These are phyloP conservation scores for Ianthella basta DNA, from an alignment of 37 sponge, comb jelly and placozoan species.

Conservation along the genomic window DNA sequence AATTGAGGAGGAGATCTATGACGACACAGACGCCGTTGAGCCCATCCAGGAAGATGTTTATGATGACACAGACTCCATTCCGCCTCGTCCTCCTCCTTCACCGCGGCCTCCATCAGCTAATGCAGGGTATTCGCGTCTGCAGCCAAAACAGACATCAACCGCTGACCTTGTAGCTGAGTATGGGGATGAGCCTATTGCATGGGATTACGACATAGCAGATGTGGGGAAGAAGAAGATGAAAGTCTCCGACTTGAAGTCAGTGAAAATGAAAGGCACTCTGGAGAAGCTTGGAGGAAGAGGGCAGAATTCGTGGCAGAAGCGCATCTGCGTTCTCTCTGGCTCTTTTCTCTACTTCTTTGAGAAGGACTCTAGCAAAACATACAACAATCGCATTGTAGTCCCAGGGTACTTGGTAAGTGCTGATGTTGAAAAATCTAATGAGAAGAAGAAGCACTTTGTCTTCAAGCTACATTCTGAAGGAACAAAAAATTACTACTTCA, in stretches of 20 bases:
- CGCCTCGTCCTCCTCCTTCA: neutral
- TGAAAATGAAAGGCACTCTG: slow-evolving; percentile 63
- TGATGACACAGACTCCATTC: slow-evolving; percentile 50
- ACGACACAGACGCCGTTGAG: slow-evolving; percentile 14
- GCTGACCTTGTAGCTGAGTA: neutral
- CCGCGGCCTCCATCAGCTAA: slow-evolving; percentile 18
- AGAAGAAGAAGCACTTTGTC: slow-evolving; percentile 77
- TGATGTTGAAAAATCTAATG: slow-evolving; percentile 49
- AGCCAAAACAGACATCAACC: neutral
- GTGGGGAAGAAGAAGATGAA: slow-evolving; percentile 42
- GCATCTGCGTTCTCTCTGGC: slow-evolving; percentile 75
- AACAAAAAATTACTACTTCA: slow-evolving; percentile 69
- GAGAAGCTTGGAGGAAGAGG: slow-evolving; percentile 90
- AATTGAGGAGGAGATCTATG: slow-evolving; percentile 27
- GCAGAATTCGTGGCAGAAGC: slow-evolving; percentile 82
- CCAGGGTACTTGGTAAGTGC: slow-evolving; percentile 28
- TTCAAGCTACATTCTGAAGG: slow-evolving; percentile 56
- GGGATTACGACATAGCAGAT: slow-evolving; percentile 26
- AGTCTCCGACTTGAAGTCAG: slow-evolving; percentile 41
- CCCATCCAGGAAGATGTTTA: slow-evolving; percentile 39
- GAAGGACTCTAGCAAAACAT: slow-evolving; percentile 67
- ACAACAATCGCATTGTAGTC: slow-evolving; percentile 72
- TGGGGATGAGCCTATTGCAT: slow-evolving; percentile 20
- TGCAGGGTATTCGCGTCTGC: neutral
- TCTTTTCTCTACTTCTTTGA: slow-evolving; percentile 86